Base-by-base conservation (phyloP, 2,888 invertebrate species). In the Zeuzera pyrina region DNA sequence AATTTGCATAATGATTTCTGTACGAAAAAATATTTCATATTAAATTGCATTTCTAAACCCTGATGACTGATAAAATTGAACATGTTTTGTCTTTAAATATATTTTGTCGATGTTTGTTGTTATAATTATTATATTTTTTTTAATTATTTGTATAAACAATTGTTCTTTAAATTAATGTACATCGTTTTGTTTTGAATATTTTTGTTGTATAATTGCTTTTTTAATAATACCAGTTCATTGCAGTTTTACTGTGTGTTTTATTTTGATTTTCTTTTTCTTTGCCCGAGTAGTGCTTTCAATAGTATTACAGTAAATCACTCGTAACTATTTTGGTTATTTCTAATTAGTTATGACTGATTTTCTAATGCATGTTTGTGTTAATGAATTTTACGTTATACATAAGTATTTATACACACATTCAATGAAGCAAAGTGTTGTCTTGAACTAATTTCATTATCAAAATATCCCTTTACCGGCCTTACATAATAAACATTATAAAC, bases 151-250 rank as follows among this genome's bases (percentile, higher is more conserved):
- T 87, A 87, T 86, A 86, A 87, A 86, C 87, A 86, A 86, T 88
- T 88, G 87, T 88, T 88, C 88, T 87, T 88, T 88, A 88, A 88
- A 88, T 88, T 88, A 87, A 87, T 88, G 88, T 88, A 88, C 87
- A 88, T 88, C 88, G 88, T 88, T 89, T 88, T 88, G 87, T 88
- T 88, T 88, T 87, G 86, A 85, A 86, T 87, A 87, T 87, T 87
- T 87, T 88, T 88, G 88, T 88, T 88, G 88, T 88, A 87, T 87
- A 88, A 85, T 87, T 88, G 87, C 88, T 88, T 88, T 79, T 87
- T 87, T 87, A 87, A 88, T 88, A 88, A 88, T 88, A 88, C 87
- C 88, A 88, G 84, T 88, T 87, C 87, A 87, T 84, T 85, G 87
- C 87, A 88, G 87, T 88, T 88, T 87, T 85, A 84, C 67, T 83